A percentile compares a stretch with the other conserved stretches of the same genome.
Conservation (phyloP, 2,113 vertebrate genomes). For the Colossoma macropomum region DNA sequence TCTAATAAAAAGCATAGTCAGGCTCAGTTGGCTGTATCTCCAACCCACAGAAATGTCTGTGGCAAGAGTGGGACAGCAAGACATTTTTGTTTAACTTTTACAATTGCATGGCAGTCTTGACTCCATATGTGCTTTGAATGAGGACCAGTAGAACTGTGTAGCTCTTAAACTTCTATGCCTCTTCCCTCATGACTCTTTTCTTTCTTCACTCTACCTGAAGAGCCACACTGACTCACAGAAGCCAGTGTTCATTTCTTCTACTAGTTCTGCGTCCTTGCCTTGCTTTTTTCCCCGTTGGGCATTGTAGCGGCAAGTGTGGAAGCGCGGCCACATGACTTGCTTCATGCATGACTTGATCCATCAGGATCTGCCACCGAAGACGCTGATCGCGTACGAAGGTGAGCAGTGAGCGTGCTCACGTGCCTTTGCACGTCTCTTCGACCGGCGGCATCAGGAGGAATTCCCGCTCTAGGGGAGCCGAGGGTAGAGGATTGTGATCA, state of each 20-base stretch:
- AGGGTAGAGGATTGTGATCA: constrained; percentile 58
- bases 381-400: constrained; percentile 59
- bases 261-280: constrained; percentile 60
- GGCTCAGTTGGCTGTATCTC: constrained; percentile 8
- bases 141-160: background rate
- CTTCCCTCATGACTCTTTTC: background rate
- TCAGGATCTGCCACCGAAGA: constrained; percentile 62
- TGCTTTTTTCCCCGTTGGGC: constrained; percentile 56
- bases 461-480: constrained; percentile 46
- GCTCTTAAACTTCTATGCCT: constrained; percentile 6
- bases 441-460: constrained; percentile 51
- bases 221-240: constrained; percentile 58
- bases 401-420: constrained; percentile 33
- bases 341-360: constrained; percentile 62
- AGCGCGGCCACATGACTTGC: constrained; percentile 36
- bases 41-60: constrained; percentile 28
- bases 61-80: background rate
- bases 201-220: constrained; percentile 39
- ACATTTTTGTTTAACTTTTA: constrained; percentile 26
- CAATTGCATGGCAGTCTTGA: background rate
- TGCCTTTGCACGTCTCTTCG: constrained; percentile 20
- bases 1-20: constrained; percentile 36
- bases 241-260: background rate
- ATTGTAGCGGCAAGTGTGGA: constrained; percentile 62
- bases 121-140: background rate